These are phyloP conservation scores for Rutilus rutilus DNA, from an alignment of 2,113 vertebrate species.

Conservation along the genomic window DNA sequence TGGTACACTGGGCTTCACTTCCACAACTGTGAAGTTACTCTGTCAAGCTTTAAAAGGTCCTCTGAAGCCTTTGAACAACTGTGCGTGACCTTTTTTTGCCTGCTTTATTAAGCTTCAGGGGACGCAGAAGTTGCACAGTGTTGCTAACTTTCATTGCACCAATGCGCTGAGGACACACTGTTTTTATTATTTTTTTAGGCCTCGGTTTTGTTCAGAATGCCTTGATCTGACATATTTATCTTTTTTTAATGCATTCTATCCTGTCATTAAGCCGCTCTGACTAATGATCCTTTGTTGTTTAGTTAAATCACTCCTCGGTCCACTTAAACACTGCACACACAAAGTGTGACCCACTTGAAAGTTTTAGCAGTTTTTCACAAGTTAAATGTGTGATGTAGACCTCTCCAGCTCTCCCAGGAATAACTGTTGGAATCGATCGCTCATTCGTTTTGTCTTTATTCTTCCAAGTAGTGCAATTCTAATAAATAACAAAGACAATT, in stretches of 20 bases:
- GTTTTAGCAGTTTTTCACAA: slow-evolving; percentile 28
- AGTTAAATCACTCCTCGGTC: slow-evolving; percentile 34
- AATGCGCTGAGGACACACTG: slow-evolving; percentile 31
- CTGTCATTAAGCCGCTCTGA: slow-evolving; percentile 36
- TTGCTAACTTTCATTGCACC: slow-evolving; percentile 49
- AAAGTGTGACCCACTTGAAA: slow-evolving; percentile 36
- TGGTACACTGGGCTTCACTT: slow-evolving; percentile 80
- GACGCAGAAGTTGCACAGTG: slow-evolving; percentile 58
- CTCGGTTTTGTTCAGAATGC: slow-evolving; percentile 8
- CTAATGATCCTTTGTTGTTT: slow-evolving; percentile 43
- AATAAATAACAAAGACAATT: slow-evolving; percentile 29
- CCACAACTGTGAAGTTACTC: slow-evolving; percentile 81
- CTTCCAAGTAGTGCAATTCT: slow-evolving; percentile 30
- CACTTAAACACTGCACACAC: slow-evolving; percentile 3
- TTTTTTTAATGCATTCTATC: slow-evolving; percentile 39
- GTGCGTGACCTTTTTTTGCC: slow-evolving; percentile 55
- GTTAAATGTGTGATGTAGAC: slow-evolving; percentile 29
- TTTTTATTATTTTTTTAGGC: slow-evolving; percentile 43
- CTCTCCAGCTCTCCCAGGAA: slow-evolving; percentile 37
- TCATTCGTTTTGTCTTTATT: slow-evolving; percentile 30
- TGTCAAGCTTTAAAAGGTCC: slow-evolving; percentile 76
- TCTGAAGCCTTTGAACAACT: slow-evolving; percentile 78
- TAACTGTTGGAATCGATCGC: slow-evolving; percentile 28
- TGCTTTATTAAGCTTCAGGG: slow-evolving; percentile 66
- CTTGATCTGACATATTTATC: slow-evolving; percentile 46